Conservation (phyloP, 2,888 invertebrate genomes). For the Eudemis profundana region DNA sequence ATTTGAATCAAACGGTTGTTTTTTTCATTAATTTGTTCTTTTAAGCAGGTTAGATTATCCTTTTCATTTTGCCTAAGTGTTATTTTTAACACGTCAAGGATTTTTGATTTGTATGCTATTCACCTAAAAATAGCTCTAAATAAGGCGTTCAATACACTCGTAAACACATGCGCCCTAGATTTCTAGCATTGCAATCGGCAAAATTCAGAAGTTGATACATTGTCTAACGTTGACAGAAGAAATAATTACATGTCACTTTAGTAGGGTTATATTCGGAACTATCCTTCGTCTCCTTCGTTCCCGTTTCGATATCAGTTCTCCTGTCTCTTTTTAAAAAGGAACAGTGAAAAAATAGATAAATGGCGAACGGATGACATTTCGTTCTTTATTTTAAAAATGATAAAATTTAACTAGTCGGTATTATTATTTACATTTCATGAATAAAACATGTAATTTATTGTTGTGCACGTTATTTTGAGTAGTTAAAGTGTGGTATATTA, state of each 20-base stretch:
- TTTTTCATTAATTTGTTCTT: neutral
- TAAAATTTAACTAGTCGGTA: constrained; percentile 57
- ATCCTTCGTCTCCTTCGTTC: constrained; percentile 56
- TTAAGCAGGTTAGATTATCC: constrained; percentile 43
- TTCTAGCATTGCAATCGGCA: constrained; percentile 51
- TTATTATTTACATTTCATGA: constrained; percentile 61
- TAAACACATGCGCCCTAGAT: constrained; percentile 76
- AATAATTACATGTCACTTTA: constrained; percentile 52
- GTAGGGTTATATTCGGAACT: constrained; percentile 53
- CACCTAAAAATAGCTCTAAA: constrained; percentile 74
- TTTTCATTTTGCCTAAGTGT: constrained; percentile 27
- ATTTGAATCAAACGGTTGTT: constrained; percentile 4
- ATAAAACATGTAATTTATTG: constrained; percentile 62
- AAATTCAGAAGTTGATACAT: constrained; percentile 50
- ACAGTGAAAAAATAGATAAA: constrained; percentile 63
- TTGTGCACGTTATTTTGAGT: constrained; percentile 41
- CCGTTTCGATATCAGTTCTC: constrained; percentile 15
- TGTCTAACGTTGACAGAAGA: constrained; percentile 40
- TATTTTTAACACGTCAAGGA: constrained; percentile 42
- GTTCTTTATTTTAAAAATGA: constrained; percentile 59
- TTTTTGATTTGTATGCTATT: constrained; percentile 39
- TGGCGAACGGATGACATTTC: constrained; percentile 78
- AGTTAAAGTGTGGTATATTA: constrained; percentile 46
- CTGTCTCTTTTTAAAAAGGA: constrained; percentile 60
- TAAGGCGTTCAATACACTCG: constrained; percentile 78